phyloP scores from a whole-genome alignment of 2,113 vertebrate genomes.

The Sylvietta virens region DNA sequence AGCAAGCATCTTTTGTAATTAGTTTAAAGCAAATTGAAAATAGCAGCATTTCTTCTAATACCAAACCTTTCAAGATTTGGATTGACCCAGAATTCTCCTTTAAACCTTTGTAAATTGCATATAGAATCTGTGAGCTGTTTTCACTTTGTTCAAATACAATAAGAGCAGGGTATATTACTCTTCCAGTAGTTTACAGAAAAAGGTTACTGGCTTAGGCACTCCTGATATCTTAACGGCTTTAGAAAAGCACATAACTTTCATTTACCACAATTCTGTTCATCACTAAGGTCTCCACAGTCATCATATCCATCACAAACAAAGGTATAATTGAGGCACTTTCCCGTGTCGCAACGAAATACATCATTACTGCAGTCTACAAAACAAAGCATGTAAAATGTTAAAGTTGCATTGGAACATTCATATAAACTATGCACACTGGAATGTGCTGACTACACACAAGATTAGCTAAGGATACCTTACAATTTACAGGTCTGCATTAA shows the following conservation, averaged over 20 bases:
- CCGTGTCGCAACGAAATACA: conserved; percentile 83
- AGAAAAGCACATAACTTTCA: background rate
- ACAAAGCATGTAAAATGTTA: background rate
- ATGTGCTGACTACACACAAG: background rate
- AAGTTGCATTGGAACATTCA: background rate
- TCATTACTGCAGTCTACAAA: conserved; percentile 80
- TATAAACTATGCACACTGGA: background rate
- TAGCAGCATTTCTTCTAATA: background rate
- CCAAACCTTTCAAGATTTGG: background rate
- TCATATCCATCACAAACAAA: conserved; percentile 92
- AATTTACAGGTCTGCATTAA: background rate
- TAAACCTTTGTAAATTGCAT: background rate
- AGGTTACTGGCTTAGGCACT: background rate
- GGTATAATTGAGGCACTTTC: conserved; percentile 82
- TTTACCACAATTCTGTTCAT: conserved; percentile 91
- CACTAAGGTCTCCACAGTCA: conserved; percentile 94
- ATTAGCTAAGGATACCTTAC: background rate
- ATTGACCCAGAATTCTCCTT: background rate
- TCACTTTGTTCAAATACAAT: background rate
- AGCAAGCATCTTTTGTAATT: background rate
- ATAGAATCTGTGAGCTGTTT: background rate
- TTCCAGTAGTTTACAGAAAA: background rate
- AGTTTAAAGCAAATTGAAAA: background rate
- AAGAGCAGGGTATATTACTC: background rate
- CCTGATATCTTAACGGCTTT: background rate